Base-by-base conservation (phyloP, 2,888 invertebrate species). In the Cyclophora albipunctata region DNA sequence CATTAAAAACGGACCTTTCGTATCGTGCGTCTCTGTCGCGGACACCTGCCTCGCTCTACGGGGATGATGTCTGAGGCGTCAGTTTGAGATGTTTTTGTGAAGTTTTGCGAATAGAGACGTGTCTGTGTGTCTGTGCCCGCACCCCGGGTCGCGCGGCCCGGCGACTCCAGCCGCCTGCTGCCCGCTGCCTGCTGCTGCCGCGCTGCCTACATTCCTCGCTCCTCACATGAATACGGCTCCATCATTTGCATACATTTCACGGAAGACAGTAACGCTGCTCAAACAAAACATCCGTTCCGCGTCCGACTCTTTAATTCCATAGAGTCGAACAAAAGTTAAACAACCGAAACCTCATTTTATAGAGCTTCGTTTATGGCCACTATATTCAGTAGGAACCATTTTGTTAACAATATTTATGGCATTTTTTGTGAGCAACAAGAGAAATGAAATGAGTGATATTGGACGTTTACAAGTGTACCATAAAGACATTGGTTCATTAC, bases 381-480 rank as follows among this genome's bases (percentile, higher is more conserved):
- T 81, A 83, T 84, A 84, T 85, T 84, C 85, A 84, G 86, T 85
- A 86, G 86, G 83, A 82, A 76, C 75, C 77, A 78, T 83, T 84
- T 81, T 83, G 85, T 86, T 85, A 80, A 76, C 71, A 77, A 82
- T 82, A 86, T 86, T 86, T 86, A 86, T 83, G 84, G 74, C 74
- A 65, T 80, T 83, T 84, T 84, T 85, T 84, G 81, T 83, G 66
- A 54, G 67, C 57, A 59, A 67, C 66, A 65, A 65, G 64, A 70
- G 75, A 20, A 20, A 20, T 20, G 79, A 81, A 81, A 81, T 81
- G 78, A 82, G 74, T 78, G 79, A 84, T 81, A 83, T 83, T 81
- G 74, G 84, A 82, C 81, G 77, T 83, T 83, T 82, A 84, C 84
- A 84, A 81, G 82, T 79, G 71, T 75, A 73, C 78, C 80, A 81